These are phyloP conservation scores for Columba janthina DNA, from an alignment of 2,113 vertebrate species.

Conservation along the genomic window DNA sequence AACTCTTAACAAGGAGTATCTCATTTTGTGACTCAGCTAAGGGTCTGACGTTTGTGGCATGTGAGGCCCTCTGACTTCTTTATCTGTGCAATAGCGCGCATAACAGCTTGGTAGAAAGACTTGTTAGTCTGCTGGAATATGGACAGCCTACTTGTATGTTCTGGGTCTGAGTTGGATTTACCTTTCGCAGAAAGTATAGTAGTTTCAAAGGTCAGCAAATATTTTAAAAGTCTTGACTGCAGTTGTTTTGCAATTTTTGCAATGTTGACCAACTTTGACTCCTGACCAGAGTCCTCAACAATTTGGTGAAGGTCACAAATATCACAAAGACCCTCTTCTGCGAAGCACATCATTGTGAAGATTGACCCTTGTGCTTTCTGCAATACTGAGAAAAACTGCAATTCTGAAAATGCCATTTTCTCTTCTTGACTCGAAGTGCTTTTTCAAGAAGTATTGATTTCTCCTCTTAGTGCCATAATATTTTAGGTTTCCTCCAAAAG, in stretches of 20 bases:
- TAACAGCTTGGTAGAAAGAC: not conserved
- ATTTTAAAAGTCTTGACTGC: not conserved
- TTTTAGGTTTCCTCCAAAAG: not conserved
- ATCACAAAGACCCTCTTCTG: not conserved
- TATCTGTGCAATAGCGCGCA: not conserved
- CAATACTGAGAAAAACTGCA: not conserved
- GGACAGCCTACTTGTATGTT: not conserved
- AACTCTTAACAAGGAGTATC: not conserved
- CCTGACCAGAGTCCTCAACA: not conserved
- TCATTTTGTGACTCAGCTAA: not conserved
- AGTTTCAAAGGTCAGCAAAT: not conserved
- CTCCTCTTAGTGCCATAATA: not conserved
- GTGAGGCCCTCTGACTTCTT: not conserved
- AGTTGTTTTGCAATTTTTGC: not conserved
- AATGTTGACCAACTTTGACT: not conserved
- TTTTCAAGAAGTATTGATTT: not conserved
- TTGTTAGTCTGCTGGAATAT: not conserved
- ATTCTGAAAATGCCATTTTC: not conserved
- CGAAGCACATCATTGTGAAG: not conserved
- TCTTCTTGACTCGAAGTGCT: not conserved
- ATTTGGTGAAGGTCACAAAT: not conserved
- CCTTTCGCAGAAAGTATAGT: not conserved
- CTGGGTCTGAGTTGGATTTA: not conserved
- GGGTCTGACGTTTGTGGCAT: not conserved
- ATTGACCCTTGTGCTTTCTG: not conserved